Base-by-base conservation (phyloP, 1,140 invertebrate genomes). In the Macrobrachium nipponense region DNA sequence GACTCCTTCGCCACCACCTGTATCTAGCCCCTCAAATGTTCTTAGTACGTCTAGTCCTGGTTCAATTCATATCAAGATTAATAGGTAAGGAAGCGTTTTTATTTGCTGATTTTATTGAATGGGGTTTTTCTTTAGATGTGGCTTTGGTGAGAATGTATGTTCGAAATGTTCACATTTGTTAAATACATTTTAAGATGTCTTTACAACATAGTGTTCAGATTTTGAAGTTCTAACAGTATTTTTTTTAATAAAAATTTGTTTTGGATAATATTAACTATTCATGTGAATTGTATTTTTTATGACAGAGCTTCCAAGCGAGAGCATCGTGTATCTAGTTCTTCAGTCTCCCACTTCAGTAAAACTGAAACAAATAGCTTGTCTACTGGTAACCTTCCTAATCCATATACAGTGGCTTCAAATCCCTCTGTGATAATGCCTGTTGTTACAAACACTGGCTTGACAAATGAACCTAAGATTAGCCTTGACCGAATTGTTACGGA, bases 401-500 rank as follows among this genome's bases (percentile, higher is more conserved):
- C 51, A 51, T 51, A 51, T 51, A 51, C 51, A 51, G 51, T 51
- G 51, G 12, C 51, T 51, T 51, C 23, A 27, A 80, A 66, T 80
- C 11, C 60, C 44, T 43, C 23, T 66, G 12, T 80, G 43, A 43
- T 83, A 60, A 12, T 68, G 27, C 72, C 85, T 18, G 17, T 66
- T 14, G 79, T 72, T 36, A 78, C 68, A 82, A 61, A 89, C 86
- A 88, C 72, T 43, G 78, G 59, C 6, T 62, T 80, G 78, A 12
- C 61, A 36, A 85, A 68, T 43, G 82, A 88, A 43, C 76, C 82
- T 17, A 91, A 91, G 5, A 93, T 97, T 23, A 96, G 95, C 0
- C 92, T 99, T 27, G 96, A 98, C 91, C 95, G 96, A 44, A 99
- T 99, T 90, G 96, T 99, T 62, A 98, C 96, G 0, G 97, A 98